Evolutionary conservation across 1,140 invertebrate species (phyloP), one percentile per base, ranked within the genome.

Genomic region (Drosophila yakuba): DNA sequence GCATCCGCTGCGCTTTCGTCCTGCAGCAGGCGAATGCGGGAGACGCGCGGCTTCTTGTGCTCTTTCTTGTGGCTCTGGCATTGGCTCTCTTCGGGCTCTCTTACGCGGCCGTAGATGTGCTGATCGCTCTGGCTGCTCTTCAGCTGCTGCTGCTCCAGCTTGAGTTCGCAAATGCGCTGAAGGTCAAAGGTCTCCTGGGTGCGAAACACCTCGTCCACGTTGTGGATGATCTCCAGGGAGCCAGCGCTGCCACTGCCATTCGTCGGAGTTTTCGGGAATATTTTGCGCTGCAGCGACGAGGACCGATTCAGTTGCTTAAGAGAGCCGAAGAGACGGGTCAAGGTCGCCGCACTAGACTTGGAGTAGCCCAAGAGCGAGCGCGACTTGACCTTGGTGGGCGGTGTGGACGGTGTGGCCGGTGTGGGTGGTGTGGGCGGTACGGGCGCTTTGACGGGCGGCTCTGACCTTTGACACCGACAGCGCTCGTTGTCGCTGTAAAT

Each of bases 121-220:
- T 92, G 91, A 32, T 92, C 89, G 61, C 91, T 92, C 50, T 74
- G 74, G 52, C 82, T 91, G 59, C 73, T 76, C 57, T 63, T 63
- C 23, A 63, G 55, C 14, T 80, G 72, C 58, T 61, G 54, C 55
- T 80, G 72, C 61, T 73, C 73, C 8, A 74, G 78, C 50, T 92
- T 92, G 14, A 91, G 74, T 36, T 92, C 73, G 50, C 86, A 91
- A 23, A 92, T 91, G 38, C 78, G 69, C 43, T 86, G 77, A 52
- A 91, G 74, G 60, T 92, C 91, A 32, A 92, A 92, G 5, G 86
- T 89, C 25, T 90, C 83, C 47, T 91, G 82, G 23, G 90, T 90
- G 55, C 77, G 78, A 45, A 91, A 91, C 10, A 91, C 86, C 39
- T 91, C 91, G 47, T 89, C 91, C 15, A 92, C 86, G 52, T 92